These are phyloP conservation scores for Scolopax rusticola DNA, from an alignment of 2,797 vertebrate genomes.

Conservation along the genomic window DNA sequence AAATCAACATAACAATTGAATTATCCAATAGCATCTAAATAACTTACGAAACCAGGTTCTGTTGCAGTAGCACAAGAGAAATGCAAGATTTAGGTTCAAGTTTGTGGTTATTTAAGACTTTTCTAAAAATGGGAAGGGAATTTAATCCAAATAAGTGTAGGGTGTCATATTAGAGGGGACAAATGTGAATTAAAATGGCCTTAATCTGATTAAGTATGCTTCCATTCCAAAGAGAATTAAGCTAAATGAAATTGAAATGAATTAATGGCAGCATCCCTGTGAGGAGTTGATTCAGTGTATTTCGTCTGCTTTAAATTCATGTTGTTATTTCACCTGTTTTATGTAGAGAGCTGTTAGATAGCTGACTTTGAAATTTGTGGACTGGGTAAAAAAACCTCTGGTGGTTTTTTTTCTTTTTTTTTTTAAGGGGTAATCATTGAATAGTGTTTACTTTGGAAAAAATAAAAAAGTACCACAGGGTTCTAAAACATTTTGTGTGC, in stretches of 20 bases:
- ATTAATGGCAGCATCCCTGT: conserved; percentile 1
- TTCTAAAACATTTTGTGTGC: neutral
- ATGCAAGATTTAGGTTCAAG: neutral
- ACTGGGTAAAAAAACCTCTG: neutral
- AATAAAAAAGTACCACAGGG: neutral
- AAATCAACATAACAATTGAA: neutral
- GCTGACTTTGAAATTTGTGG: neutral
- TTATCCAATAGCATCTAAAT: neutral
- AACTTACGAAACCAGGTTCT: neutral
- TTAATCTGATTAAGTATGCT: neutral
- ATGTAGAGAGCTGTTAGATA: neutral
- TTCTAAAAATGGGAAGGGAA: neutral
- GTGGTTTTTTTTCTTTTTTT: neutral
- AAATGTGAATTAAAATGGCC: conserved; percentile 10
- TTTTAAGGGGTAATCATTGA: neutral
- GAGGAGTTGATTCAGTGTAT: neutral
- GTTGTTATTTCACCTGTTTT: conserved; percentile 20
- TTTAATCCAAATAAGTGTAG: neutral
- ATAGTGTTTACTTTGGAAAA: neutral
- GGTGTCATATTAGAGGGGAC: neutral
- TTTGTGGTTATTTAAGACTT: neutral
- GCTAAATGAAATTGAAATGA: conserved; percentile 3
- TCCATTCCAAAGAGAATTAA: conserved; percentile 2
- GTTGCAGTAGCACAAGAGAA: neutral
- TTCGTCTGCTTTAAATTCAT: conserved; percentile 19